Conservation (phyloP, 2,113 vertebrate species). For the Falco punctatus region DNA sequence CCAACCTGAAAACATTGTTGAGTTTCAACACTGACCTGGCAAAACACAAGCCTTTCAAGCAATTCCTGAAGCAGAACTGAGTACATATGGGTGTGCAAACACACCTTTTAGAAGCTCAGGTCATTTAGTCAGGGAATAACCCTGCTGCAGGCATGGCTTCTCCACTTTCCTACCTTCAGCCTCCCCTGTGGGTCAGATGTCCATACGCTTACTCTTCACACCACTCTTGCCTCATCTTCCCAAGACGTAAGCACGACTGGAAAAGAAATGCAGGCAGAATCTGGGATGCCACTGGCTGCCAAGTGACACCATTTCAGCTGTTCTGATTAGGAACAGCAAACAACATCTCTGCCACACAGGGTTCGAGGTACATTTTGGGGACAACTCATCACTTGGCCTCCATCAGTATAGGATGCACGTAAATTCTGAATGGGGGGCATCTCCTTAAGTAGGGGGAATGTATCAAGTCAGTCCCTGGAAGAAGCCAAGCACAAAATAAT, state of each 20-base stretch:
- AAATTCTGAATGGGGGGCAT: background rate
- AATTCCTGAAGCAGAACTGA: background rate
- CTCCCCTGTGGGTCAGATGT: background rate
- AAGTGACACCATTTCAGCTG: background rate
- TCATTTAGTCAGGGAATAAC: background rate
- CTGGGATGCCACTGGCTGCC: background rate
- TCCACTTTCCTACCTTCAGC: background rate
- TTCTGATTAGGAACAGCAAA: background rate
- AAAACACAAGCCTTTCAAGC: background rate
- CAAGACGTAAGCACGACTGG: background rate
- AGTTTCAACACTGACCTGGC: background rate
- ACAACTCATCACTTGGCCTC: background rate
- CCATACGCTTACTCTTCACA: background rate
- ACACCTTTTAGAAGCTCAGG: background rate
- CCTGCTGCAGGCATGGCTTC: background rate
- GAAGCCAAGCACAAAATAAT: background rate
- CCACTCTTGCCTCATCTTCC: background rate
- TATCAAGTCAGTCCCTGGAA: background rate
- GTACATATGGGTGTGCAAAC: background rate
- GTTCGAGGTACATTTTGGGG: background rate
- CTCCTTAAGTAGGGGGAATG: background rate
- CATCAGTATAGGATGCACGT: background rate
- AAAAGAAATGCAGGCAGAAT: background rate
- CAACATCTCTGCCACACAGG: background rate
- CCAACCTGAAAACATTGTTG: background rate